phyloP scores from a whole-genome alignment of 2,888 invertebrate species.

The Cataglyphis livida region DNA sequence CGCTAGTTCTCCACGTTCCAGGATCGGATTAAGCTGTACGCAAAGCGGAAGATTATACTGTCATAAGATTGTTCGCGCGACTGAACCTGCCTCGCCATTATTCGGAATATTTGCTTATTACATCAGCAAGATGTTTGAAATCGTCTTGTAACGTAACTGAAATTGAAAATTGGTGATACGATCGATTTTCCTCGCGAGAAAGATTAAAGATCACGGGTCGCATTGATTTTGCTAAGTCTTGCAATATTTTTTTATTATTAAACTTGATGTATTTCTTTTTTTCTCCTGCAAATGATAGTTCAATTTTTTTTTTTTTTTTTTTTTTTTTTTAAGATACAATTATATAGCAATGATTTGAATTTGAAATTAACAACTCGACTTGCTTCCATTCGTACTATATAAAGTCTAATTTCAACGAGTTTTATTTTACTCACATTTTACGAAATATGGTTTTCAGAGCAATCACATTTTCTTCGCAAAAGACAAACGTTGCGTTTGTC shows the following conservation, averaged over 20 bases:
- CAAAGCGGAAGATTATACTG: constrained; percentile 49
- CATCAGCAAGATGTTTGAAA: not conserved
- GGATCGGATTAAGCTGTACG: constrained; percentile 62
- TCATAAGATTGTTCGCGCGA: constrained; percentile 41
- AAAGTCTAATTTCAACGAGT: not conserved
- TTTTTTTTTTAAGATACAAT: not conserved
- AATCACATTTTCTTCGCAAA: not conserved
- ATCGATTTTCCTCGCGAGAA: not conserved
- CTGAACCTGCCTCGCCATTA: constrained; percentile 31
- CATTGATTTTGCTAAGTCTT: not conserved
- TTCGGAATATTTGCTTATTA: constrained; percentile 44
- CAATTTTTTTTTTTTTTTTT: not conserved
- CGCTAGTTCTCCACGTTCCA: constrained; percentile 53
- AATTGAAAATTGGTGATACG: not conserved
- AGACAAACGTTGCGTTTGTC: not conserved
- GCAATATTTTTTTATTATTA: not conserved
- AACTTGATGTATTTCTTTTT: not conserved
- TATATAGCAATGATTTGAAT: not conserved
- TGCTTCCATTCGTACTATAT: not conserved
- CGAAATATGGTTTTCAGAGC: not conserved
- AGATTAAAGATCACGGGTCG: not conserved
- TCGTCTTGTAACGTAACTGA: not conserved
- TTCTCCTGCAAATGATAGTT: not conserved
- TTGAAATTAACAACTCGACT: not conserved
- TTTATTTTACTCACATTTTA: not conserved